These are phyloP conservation scores for Drosophila atripex DNA, from an alignment of 2,888 invertebrate genomes.

Conservation along the genomic window DNA sequence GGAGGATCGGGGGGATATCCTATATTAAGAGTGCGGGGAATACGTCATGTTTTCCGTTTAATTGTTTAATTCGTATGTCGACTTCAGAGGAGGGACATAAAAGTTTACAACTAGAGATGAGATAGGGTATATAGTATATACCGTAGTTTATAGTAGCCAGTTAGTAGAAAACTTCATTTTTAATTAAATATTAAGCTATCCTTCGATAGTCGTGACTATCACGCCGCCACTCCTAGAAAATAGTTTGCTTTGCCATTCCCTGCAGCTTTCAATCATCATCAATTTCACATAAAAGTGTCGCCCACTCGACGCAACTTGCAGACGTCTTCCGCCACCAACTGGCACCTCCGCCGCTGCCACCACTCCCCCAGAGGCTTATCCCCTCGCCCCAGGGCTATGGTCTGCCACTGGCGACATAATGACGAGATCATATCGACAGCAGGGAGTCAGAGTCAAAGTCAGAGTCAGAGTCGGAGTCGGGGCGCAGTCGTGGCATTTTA, in stretches of 20 bases:
- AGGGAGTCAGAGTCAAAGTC: conserved; percentile 27
- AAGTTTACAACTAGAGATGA: conserved; percentile 6
- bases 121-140: too few relatives aligned
- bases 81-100: conserved; percentile 5
- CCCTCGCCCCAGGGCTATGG: conserved; percentile 9
- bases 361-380: neutral
- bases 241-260: conserved; percentile 28
- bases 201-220: conserved; percentile 20
- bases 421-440: conserved; percentile 75
- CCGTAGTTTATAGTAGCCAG: neutral
- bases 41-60: conserved; percentile 47
- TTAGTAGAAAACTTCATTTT: neutral
- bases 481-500: conserved; percentile 51
- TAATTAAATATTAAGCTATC: neutral
- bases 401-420: conserved; percentile 53
- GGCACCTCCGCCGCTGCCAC: neutral
- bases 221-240: conserved; percentile 24
- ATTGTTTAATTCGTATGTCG: conserved; percentile 70
- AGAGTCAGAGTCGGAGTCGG: conserved; percentile 8
- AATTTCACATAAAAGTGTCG: conserved; percentile 83
- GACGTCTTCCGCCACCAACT: conserved; percentile 34
- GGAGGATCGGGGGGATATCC: neutral
- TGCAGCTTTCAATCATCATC: conserved; percentile 82
- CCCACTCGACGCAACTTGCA: conserved; percentile 67
- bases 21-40: neutral